Evolutionary conservation across 2,888 invertebrate species (phyloP), one percentile per base, ranked within the genome.

Genomic region (Andricus curvator): DNA sequence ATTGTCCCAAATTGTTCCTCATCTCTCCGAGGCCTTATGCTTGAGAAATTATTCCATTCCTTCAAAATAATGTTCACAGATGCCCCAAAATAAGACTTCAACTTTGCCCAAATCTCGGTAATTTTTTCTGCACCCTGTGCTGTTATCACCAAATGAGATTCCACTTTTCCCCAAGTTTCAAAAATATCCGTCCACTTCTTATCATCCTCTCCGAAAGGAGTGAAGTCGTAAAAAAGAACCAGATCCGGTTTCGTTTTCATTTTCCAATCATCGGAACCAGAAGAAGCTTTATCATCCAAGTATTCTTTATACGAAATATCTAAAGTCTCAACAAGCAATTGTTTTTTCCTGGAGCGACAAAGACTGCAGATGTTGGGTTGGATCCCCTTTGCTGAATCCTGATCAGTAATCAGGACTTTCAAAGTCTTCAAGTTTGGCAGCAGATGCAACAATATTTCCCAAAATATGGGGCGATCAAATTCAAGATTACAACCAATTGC

Each of bases 381-480:
- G 29, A 79, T 22, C 8, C 81, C 74, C 20, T 84, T 66, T 11
- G 81, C 2, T 17, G 79, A 83, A 51, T 56, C 56, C 56, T 8
- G n/a, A 56, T 56, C 91, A 11, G 92, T 92, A 78, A 92, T 85
- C 44, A 93, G 83, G 62, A 90, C 56, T 33, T 83, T 82, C 44
- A 90, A 64, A 11, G 78, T 80, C 33, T 77, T 87, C 33, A 91
- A 78, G 44, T 83, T 60, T 25, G 88, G 87, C 51, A 91, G 66
- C 89, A 90, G 91, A 83, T 93, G 92, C 8, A 92, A 87, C 8
- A 93, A 77, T 48, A 88, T 87, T 85, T 93, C 92, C 90, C 92
- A 92, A 77, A 88, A 82, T 77, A 56, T 56, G 56, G 56, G 56
- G 5, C 56, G 56, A 56, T 56, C 56, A 56, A 56, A 56, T 4